Percentiles rank a stretch among this genome's conserved stretches.
Conservation (phyloP, 2,888 invertebrate genomes). For the Reticulitermes lucifugus region DNA sequence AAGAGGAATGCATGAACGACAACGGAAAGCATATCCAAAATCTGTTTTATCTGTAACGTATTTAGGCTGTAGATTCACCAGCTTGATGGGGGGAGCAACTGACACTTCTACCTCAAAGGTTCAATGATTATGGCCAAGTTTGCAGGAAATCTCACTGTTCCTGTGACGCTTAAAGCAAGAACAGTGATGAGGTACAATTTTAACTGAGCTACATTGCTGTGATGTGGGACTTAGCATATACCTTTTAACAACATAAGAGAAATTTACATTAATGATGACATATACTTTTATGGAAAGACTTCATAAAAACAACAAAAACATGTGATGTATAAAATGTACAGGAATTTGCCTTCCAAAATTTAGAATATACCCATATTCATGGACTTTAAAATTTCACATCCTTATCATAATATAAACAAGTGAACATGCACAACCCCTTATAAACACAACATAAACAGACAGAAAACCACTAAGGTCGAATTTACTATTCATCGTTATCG, state of each 20-base stretch:
- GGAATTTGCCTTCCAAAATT: background rate
- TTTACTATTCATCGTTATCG: constrained; percentile 12
- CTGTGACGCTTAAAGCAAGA: background rate
- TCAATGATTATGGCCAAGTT: too few relatives aligned
- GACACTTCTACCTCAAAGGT: too few relatives aligned
- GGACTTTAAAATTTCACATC: background rate
- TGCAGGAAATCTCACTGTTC: too few relatives aligned
- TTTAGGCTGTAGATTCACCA: too few relatives aligned
- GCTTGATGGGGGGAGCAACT: too few relatives aligned
- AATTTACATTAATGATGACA: background rate
- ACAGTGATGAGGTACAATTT: background rate
- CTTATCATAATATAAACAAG: background rate
- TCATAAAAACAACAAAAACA: background rate
- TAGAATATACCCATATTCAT: background rate
- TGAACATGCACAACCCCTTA: background rate
- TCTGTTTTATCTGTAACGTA: too few relatives aligned
- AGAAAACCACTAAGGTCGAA: constrained; percentile 26
- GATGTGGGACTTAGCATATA: background rate
- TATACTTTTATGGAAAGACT: background rate
- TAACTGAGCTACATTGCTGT: background rate
- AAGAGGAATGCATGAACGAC: too few relatives aligned
- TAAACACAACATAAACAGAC: background rate
- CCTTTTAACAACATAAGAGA: background rate
- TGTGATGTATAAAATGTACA: background rate
- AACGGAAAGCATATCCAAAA: too few relatives aligned